phyloP scores from a whole-genome alignment of 2,797 vertebrate genomes.

The Monodelphis domestica region DNA sequence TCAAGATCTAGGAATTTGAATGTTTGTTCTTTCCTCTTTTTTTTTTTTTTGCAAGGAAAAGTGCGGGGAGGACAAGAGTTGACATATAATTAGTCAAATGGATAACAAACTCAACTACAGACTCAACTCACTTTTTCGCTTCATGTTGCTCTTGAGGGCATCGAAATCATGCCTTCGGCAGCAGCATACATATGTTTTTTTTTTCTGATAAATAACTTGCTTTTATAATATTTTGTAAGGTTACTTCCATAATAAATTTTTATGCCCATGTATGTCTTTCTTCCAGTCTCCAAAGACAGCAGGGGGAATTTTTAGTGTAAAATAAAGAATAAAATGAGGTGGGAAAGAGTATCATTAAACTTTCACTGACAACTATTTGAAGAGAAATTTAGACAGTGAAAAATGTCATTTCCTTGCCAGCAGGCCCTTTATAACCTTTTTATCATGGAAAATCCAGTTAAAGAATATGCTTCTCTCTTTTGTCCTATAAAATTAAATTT shows the following conservation, averaged over 20 bases:
- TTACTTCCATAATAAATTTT: constrained; percentile 1
- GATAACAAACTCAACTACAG: background rate
- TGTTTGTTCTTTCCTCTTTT: constrained; percentile 19
- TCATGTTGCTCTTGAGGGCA: background rate
- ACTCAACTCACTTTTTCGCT: background rate
- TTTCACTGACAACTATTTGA: constrained; percentile 81
- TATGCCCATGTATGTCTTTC: background rate
- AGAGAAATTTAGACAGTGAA: constrained; percentile 82
- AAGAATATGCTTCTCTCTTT: constrained; percentile 25
- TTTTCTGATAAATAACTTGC: background rate
- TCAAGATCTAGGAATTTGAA: constrained; percentile 4
- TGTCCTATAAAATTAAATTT: constrained; percentile 56
- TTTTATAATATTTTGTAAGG: no score
- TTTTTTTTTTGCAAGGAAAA: constrained; percentile 15
- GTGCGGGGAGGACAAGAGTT: background rate
- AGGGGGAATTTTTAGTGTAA: constrained; percentile 79
- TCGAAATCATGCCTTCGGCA: background rate
- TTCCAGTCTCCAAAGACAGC: background rate
- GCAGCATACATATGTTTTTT: background rate
- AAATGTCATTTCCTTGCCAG: constrained; percentile 76
- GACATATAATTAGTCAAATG: background rate
- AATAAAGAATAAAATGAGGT: constrained; percentile 42
- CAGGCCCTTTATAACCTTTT: constrained; percentile 68
- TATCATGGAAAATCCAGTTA: constrained; percentile 51
- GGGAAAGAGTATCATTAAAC: constrained; percentile 27